A percentile compares a stretch with the other conserved stretches of the same genome.
Conservation (phyloP, 2,888 invertebrate genomes). For the Helobdella robusta region DNA sequence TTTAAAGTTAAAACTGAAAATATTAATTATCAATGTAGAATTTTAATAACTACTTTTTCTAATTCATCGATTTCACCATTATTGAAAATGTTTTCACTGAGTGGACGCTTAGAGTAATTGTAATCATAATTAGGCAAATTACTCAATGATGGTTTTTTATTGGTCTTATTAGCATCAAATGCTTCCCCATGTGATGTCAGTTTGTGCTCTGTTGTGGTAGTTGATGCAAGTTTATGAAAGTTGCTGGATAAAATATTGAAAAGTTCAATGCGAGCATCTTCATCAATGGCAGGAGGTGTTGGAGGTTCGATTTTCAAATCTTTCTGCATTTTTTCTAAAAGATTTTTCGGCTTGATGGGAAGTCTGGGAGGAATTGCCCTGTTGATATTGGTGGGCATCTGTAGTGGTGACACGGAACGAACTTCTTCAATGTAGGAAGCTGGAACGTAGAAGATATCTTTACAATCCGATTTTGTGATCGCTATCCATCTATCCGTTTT, state of each 20-base stretch:
- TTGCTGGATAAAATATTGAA: conserved; percentile 1
- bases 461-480: neutral
- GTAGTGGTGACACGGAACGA: neutral
- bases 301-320: conserved; percentile 12
- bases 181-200: too few relatives aligned
- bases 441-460: conserved; percentile 14
- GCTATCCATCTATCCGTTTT: conserved; percentile 12
- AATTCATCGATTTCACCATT: too few relatives aligned
- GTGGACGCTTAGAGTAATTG: too few relatives aligned
- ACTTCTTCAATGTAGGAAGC: neutral
- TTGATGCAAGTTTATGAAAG: too few relatives aligned
- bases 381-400: neutral
- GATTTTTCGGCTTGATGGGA: conserved; percentile 21
- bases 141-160: too few relatives aligned
- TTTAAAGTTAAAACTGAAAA: too few relatives aligned
- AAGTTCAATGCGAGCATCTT: neutral
- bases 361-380: conserved; percentile 9
- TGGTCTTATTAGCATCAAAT: too few relatives aligned
- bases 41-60: too few relatives aligned
- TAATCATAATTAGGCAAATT: too few relatives aligned
- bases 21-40: too few relatives aligned
- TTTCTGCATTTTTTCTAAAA: conserved; percentile 10
- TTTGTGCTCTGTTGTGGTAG: too few relatives aligned
- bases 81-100: too few relatives aligned
- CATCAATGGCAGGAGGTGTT: conserved; percentile 6